Conservation (phyloP, 2,797 vertebrate species). For the Cynodonichthys magdalenae region DNA sequence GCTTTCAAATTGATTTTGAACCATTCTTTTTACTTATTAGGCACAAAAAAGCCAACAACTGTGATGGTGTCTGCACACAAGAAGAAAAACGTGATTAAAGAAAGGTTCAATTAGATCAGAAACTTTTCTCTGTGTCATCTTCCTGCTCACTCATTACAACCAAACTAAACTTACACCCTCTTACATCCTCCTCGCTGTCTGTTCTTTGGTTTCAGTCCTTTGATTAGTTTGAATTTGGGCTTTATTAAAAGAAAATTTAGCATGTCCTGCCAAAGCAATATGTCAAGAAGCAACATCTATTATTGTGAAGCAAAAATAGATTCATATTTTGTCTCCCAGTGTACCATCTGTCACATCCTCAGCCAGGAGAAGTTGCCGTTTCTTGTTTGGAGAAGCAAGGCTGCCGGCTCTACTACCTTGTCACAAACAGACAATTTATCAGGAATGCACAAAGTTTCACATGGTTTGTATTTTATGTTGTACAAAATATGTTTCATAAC, state of each 20-base stretch:
- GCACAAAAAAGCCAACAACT: conserved; percentile 11
- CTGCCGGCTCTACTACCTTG: background rate
- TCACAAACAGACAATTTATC: background rate
- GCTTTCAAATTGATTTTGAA: conserved; percentile 44
- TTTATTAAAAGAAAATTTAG: background rate
- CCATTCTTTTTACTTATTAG: conserved; percentile 33
- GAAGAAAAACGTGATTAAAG: conserved; percentile 4
- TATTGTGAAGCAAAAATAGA: conserved; percentile 14
- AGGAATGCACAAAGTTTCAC: no score
- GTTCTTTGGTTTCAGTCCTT: background rate
- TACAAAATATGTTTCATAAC: no score
- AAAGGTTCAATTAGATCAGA: background rate
- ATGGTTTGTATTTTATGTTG: background rate
- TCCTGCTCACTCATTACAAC: conserved; percentile 7
- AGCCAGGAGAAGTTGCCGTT: background rate
- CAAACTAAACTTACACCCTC: background rate
- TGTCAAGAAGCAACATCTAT: conserved; percentile 21
- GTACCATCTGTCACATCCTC: conserved; percentile 30
- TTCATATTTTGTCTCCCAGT: background rate
- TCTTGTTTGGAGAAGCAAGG: background rate
- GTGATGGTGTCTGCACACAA: background rate
- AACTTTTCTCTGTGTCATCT: background rate
- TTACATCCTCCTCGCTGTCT: background rate
- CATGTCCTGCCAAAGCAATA: conserved; percentile 22
- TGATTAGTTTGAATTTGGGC: background rate